Evolutionary conservation across 2,888 invertebrate species (phyloP).

Genomic region (Tillus elongatus): DNA sequence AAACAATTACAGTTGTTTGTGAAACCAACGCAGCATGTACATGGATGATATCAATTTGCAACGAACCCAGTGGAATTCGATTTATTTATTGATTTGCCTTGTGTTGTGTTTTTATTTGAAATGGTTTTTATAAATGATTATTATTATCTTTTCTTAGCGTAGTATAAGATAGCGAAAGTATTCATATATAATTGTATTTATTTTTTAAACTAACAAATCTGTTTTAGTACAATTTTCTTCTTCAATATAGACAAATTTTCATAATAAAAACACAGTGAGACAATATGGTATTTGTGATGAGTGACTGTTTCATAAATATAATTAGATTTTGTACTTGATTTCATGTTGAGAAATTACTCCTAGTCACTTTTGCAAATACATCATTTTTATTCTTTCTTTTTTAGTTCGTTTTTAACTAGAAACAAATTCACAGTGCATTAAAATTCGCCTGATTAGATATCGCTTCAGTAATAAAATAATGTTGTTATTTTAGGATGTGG

Average conservation of each 20-base stretch:
- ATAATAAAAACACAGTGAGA: slow-evolving; percentile 24
- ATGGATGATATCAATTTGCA: no score
- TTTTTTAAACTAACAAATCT: slow-evolving; percentile 5
- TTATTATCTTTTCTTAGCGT: slow-evolving; percentile 29
- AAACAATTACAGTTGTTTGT: no score
- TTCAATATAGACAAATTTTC: background rate
- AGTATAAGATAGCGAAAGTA: slow-evolving; percentile 16
- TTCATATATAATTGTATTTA: slow-evolving; percentile 11
- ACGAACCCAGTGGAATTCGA: no score
- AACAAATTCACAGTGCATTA: no score
- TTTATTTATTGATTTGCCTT: no score
- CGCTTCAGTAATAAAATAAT: no score
- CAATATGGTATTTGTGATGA: slow-evolving; percentile 32
- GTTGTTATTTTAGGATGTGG: no score
- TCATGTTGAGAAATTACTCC: slow-evolving; percentile 15
- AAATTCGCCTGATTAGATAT: no score
- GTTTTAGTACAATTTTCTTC: slow-evolving; percentile 6
- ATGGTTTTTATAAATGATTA: no score
- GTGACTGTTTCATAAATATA: slow-evolving; percentile 21
- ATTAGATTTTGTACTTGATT: slow-evolving; percentile 21
- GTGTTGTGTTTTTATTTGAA: no score
- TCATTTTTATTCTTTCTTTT: slow-evolving; percentile 13
- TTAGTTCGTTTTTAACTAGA: no score
- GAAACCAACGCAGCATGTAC: no score
- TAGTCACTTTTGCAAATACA: slow-evolving; percentile 25